A percentile compares a stretch with the other conserved stretches of the same genome.
Conservation (phyloP, 2,888 invertebrate genomes). For the Microchrysa polita region DNA sequence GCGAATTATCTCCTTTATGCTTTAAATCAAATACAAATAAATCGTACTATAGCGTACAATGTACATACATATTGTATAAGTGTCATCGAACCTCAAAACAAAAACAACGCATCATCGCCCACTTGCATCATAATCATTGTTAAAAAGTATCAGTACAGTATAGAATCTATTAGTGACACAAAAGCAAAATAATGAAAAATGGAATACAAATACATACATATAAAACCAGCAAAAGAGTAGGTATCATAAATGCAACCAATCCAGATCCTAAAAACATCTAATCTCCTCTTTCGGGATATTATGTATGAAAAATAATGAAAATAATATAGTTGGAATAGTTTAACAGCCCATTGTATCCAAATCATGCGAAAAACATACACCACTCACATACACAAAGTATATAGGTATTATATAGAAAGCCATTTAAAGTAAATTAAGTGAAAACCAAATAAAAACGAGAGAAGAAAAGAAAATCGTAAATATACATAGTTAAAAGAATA, state of each 20-base stretch:
- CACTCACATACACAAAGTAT: too few relatives aligned
- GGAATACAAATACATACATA: not conserved
- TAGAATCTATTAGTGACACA: conserved; percentile 29
- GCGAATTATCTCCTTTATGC: conserved; percentile 3
- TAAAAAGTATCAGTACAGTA: conserved; percentile 10
- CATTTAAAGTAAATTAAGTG: not conserved
- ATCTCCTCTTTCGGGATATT: conserved; percentile 17
- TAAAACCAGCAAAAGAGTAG: not conserved
- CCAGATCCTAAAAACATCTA: not conserved
- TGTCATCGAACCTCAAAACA: not conserved
- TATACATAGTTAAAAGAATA: conserved; percentile 38
- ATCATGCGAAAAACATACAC: not conserved
- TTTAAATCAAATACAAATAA: not conserved
- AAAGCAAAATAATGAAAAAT: not conserved
- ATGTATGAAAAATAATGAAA: conserved; percentile 11
- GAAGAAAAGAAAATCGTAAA: conserved; percentile 24
- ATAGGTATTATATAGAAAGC: conserved; percentile 23
- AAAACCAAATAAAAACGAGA: not conserved
- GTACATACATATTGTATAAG: conserved; percentile 13
- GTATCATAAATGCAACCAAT: not conserved
- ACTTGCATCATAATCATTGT: conserved; percentile 24
- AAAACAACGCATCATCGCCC: conserved; percentile 16
- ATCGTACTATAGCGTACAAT: too few relatives aligned
- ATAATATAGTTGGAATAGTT: conserved; percentile 35
- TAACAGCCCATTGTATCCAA: conserved; percentile 35